These are phyloP conservation scores for Crepidodera aurea DNA, from an alignment of 2,888 invertebrate genomes.

Conservation along the genomic window DNA sequence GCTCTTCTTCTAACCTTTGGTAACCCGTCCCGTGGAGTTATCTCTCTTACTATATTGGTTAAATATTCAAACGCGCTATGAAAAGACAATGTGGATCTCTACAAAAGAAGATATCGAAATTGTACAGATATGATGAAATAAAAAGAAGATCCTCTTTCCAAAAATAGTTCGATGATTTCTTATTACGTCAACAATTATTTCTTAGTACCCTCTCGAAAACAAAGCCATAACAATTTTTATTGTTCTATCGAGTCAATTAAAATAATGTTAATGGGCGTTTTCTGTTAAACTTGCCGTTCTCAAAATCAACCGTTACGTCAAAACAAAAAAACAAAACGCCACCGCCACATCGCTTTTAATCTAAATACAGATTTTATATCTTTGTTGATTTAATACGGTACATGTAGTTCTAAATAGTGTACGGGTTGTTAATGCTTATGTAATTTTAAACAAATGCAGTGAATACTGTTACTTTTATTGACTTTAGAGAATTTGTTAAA, in stretches of 20 bases:
- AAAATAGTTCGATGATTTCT: not conserved
- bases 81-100: too few species aligned
- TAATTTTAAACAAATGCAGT: not conserved
- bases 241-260: not conserved
- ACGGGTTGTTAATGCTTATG: not conserved
- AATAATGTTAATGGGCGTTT: not conserved
- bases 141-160: too few species aligned
- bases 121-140: too few species aligned
- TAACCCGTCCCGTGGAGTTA: too few species aligned
- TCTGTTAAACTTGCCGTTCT: not conserved
- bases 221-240: not conserved
- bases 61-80: too few species aligned
- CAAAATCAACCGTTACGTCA: not conserved
- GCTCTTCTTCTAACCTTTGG: too few species aligned
- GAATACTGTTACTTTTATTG: not conserved
- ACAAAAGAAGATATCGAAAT: too few species aligned
- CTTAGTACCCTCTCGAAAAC: not conserved
- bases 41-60: too few species aligned
- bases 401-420: constrained; percentile 2
- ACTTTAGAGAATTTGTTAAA: too few species aligned
- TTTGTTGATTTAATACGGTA: constrained; percentile 10
- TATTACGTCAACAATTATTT: not conserved
- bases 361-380: constrained; percentile 18
- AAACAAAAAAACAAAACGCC: constrained; percentile 7
- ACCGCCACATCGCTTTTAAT: not conserved